phyloP scores from a whole-genome alignment of 2,797 vertebrate species.

The Halcyon leucocephala region DNA sequence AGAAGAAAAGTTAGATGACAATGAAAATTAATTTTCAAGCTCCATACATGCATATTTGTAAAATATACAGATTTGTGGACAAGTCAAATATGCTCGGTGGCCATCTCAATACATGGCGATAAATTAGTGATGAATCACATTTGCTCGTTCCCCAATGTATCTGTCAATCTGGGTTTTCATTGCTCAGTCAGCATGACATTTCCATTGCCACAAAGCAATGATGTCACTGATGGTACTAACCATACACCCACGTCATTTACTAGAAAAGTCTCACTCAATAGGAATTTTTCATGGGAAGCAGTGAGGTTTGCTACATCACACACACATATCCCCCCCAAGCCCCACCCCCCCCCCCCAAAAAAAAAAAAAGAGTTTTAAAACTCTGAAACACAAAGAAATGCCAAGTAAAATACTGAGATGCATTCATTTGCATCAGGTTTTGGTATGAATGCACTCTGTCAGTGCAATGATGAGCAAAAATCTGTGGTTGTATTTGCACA shows the following conservation, averaged over 20 bases:
- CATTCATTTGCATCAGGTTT: not conserved
- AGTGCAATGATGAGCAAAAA: not conserved
- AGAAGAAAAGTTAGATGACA: slow-evolving; percentile 5
- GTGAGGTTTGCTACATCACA: not conserved
- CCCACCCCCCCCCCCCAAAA: too few species aligned
- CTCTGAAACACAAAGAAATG: not conserved
- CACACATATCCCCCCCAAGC: too few species aligned
- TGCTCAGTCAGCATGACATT: not conserved
- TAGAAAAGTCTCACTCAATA: not conserved
- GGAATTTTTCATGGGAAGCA: not conserved
- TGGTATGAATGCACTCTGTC: not conserved
- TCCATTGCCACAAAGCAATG: not conserved
- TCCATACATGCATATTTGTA: not conserved
- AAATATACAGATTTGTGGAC: not conserved
- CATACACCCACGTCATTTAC: not conserved
- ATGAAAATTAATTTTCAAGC: slow-evolving; percentile 1
- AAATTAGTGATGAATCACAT: not conserved
- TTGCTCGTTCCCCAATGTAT: not conserved
- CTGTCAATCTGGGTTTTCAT: not conserved
- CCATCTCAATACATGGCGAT: not conserved
- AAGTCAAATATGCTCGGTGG: not conserved
- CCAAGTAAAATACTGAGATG: not conserved
- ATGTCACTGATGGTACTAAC: not conserved
- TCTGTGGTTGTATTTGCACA: not conserved
- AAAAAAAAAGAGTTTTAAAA: not conserved